Evolutionary conservation across 1,140 invertebrate species (phyloP).

Genomic region (Papilio helenus): DNA sequence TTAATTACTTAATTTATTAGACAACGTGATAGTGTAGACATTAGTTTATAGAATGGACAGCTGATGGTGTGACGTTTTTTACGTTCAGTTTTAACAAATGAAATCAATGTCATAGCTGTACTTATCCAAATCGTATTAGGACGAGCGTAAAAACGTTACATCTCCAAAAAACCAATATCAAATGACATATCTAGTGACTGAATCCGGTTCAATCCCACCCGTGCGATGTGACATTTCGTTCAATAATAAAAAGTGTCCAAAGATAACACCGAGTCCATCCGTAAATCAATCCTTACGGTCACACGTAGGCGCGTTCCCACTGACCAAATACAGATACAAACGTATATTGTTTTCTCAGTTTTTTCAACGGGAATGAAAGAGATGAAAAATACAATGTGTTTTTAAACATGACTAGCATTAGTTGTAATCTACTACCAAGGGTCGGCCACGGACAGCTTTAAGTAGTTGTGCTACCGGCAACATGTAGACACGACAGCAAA

Average conservation of each 20-base stretch:
- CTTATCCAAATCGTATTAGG: not conserved
- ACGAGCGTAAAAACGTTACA: not conserved
- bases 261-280: conserved; percentile 22
- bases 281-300: conserved; percentile 23
- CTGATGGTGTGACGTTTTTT: too few species aligned
- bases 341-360: not conserved
- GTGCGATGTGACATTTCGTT: not conserved
- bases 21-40: too few species aligned
- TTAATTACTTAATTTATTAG: too few species aligned
- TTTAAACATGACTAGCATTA: too few species aligned
- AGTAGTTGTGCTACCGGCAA: too few species aligned
- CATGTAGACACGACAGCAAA: too few species aligned
- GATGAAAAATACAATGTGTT: not conserved
- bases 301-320: not conserved
- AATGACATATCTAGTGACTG: conserved; percentile 18
- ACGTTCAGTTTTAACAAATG: too few species aligned
- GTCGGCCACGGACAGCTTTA: too few species aligned
- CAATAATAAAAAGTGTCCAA: conserved; percentile 28
- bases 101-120: not conserved
- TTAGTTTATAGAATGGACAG: too few species aligned
- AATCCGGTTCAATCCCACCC: not conserved
- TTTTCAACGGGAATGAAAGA: not conserved
- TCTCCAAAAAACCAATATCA: conserved; percentile 18
- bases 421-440: too few species aligned
- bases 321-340: too few species aligned